These are phyloP conservation scores for Papilio elwesi DNA, from an alignment of 2,888 invertebrate species.

Conservation along the genomic window DNA sequence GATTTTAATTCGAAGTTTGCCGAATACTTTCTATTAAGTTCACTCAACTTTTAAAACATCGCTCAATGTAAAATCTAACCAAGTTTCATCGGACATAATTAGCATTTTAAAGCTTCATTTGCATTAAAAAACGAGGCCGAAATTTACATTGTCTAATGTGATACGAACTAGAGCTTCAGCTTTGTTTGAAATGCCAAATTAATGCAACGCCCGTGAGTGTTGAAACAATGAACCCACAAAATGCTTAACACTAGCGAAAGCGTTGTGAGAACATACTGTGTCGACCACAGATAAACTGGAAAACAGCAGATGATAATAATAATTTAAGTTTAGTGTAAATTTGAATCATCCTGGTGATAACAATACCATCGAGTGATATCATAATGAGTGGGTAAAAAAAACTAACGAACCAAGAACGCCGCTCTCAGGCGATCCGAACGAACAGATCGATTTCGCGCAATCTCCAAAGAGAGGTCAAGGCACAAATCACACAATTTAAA, in stretches of 20 bases:
- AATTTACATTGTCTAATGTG: constrained; percentile 33
- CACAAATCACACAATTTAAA: too few relatives aligned
- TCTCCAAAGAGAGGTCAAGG: too few relatives aligned
- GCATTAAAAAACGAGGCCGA: constrained; percentile 34
- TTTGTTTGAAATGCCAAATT: constrained; percentile 26
- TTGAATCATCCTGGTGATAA: too few relatives aligned
- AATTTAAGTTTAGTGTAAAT: too few relatives aligned
- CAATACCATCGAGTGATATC: too few relatives aligned
- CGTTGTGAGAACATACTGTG: too few relatives aligned
- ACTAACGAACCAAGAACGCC: too few relatives aligned
- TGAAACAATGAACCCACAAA: constrained; percentile 21
- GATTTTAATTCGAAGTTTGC: constrained; percentile 37
- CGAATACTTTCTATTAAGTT: constrained; percentile 38
- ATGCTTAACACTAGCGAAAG: neutral
- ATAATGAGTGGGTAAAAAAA: too few relatives aligned
- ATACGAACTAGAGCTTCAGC: constrained; percentile 18
- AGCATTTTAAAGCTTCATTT: constrained; percentile 39
- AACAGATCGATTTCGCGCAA: too few relatives aligned
- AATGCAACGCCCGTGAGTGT: constrained; percentile 31
- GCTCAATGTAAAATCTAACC: constrained; percentile 38
- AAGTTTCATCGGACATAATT: constrained; percentile 32
- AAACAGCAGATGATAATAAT: too few relatives aligned
- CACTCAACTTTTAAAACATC: constrained; percentile 36
- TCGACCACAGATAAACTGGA: too few relatives aligned
- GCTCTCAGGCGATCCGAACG: too few relatives aligned